Base-by-base conservation (phyloP, 2,797 vertebrate genomes). In the Acanthurus leucopareius region DNA sequence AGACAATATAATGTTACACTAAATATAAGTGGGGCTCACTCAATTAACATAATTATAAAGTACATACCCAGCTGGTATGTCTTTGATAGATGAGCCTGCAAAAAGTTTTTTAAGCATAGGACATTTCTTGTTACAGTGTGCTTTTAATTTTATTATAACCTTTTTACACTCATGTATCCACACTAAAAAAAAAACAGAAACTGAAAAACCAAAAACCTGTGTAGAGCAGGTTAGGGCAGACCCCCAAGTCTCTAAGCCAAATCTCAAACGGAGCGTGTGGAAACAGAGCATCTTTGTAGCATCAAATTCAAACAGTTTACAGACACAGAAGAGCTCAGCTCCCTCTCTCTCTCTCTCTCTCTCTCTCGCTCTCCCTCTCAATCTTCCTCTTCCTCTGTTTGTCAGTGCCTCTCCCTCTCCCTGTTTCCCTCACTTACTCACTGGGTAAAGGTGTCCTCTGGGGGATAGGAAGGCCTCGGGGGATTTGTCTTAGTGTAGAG, bases 401-500 rank as follows among this genome's bases (percentile, higher is more conserved):
- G 32, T 69, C 76, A 65, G 47, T 57, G 70, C 45, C 59, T 79
- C 61, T 63, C 52, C 19, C 48, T 53, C 78, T 83, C 69, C 65
- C 32, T 77, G 22, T 74, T 73, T 75, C 74, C 44, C 75, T 76
- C 63, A 51, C 15, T 72, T 44, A 65, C 60, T 75, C 67, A 59
- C 72, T 80, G 85, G 80, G 69, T 86, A 87, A 88, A 93, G 91
- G 90, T 91, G 88, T 92, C 84, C 88, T 90, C 87, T 83, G 60
- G 88, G 85, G 86, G 79, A 72, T 86, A 62, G 76, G 75, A 81
- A 65, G 73, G 90, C 93, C 94, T 93, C 90, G 6, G 91, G 95
- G 95, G 94, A 95, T 90, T 94, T 95, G 92, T 93, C 93, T 95
- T 95, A 89, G 95, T 92, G 94, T 93, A 95, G 94, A 96, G 94